phyloP scores from a whole-genome alignment of 64 coral and sea anemone genomes.

The Porites lutea region DNA sequence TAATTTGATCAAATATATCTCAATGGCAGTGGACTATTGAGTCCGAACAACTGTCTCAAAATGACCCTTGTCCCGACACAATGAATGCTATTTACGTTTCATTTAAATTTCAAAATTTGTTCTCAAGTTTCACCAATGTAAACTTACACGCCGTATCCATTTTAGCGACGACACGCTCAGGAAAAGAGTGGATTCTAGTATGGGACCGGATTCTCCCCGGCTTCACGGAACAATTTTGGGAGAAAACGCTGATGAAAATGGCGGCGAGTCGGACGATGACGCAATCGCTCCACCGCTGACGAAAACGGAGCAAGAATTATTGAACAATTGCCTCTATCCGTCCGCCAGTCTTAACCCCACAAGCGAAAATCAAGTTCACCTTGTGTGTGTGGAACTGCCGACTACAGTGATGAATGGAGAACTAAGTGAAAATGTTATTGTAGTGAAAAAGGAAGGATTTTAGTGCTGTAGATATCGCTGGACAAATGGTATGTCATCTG shows the following conservation, averaged over 20 bases:
- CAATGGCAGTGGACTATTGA: not conserved
- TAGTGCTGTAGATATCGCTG: not conserved
- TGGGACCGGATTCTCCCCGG: constrained; percentile 2
- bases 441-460: constrained; percentile 27
- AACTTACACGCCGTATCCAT: constrained; percentile 43
- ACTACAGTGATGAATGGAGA: not conserved
- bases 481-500: not conserved
- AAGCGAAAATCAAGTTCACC: not conserved
- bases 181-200: constrained; percentile 52
- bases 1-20: not conserved
- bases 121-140: constrained; percentile 42
- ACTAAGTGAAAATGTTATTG: constrained; percentile 19
- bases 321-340: constrained; percentile 41
- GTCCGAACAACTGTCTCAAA: constrained; percentile 16
- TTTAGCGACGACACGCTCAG: constrained; percentile 45
- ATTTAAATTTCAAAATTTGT: not conserved
- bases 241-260: constrained; percentile 1
- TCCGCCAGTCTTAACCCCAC: not conserved
- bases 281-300: constrained; percentile 31
- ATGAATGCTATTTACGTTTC: constrained; percentile 22
- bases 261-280: not conserved
- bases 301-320: constrained; percentile 42
- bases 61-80: constrained; percentile 26
- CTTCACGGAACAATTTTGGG: constrained; percentile 13
- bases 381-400: constrained; percentile 35